Evolutionary conservation across 1,140 invertebrate genomes (phyloP).

Genomic region (Pinna nobilis): DNA sequence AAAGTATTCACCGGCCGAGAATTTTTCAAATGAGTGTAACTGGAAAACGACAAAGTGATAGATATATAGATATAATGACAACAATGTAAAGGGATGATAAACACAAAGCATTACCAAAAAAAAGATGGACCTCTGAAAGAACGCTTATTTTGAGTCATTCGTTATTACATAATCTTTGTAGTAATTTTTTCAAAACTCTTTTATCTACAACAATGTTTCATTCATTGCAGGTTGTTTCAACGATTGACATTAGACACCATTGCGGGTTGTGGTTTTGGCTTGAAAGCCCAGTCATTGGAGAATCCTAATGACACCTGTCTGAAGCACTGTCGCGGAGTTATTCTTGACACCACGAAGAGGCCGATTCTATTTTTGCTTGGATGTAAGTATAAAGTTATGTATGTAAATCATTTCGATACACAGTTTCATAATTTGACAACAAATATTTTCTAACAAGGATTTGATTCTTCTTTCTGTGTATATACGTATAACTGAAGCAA

Average conservation of each 20-base stretch:
- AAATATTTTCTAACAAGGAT: too few relatives aligned
- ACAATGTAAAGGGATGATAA: too few relatives aligned
- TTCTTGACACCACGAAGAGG: constrained; percentile 64
- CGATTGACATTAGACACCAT: constrained; percentile 77
- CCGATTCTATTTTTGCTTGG: constrained; percentile 63
- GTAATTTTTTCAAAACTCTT: constrained; percentile 3
- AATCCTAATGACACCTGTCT: constrained; percentile 73
- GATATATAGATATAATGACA: too few relatives aligned
- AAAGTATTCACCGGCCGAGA: too few relatives aligned
- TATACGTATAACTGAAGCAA: not conserved
- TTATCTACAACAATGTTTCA: too few relatives aligned
- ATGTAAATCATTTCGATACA: too few relatives aligned
- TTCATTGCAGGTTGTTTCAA: constrained; percentile 70
- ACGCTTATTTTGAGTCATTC: too few relatives aligned
- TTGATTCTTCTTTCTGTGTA: not conserved
- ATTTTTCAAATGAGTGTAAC: too few relatives aligned
- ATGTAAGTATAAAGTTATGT: constrained; percentile 61
- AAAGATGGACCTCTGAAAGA: too few relatives aligned
- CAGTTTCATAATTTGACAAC: too few relatives aligned
- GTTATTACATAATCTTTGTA: not conserved
- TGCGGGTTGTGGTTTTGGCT: constrained; percentile 75
- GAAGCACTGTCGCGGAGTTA: constrained; percentile 60
- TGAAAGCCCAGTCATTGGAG: constrained; percentile 74
- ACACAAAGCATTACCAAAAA: too few relatives aligned
- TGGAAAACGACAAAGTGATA: too few relatives aligned